Evolutionary conservation across 2,888 invertebrate genomes (phyloP), one percentile per base, ranked within the genome.

Genomic region (Tenthredo amoena): DNA sequence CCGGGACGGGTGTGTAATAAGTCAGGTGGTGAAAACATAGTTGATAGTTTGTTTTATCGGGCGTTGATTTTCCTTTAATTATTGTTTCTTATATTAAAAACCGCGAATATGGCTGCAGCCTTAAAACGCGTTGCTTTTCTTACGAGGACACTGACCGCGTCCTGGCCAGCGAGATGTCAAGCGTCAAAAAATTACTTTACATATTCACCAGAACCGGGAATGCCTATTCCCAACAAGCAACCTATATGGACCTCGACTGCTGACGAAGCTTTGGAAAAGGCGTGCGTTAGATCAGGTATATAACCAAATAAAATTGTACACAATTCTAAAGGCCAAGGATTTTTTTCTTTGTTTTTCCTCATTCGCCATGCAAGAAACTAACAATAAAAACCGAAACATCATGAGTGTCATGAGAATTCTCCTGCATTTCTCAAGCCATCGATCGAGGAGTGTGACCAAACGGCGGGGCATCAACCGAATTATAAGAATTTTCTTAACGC

Each of bases 141-240:
- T 65, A 87, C 91, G 21, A 90, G 89, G 85, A 88, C 88, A n/a
- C 86, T 92, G 21, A 88, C 90, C 84, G 86, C 89, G 6, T 88
- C 91, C 84, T 89, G 91, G 31, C 76, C 84, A 18, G 86, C 86
- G 37, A 68, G 84, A 31, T 74, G 86, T 9, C 85, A 86, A 68
- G 81, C 84, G 31, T 87, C 91, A 86, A 95, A 96, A 90, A 95
- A 92, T 85, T 98, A 96, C 94, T 97, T 96, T 92, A 96, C 97
- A 0, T 97, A 98, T 91, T 96, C 96, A 34, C 96, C 96, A 87
- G 98, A 98, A 92, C 96, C 98, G 71, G 95, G 97, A 62, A 97
- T 98, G 94, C 97, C 98, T 18, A 94, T 97, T 88, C 95, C 96
- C 47, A 95, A 96, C 87, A 96, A 96, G 87, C 95, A 96, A 86